Evolutionary conservation across 1,140 invertebrate species (phyloP), one percentile per base, ranked within the genome.

Genomic region (Lordiphosa collinella): DNA sequence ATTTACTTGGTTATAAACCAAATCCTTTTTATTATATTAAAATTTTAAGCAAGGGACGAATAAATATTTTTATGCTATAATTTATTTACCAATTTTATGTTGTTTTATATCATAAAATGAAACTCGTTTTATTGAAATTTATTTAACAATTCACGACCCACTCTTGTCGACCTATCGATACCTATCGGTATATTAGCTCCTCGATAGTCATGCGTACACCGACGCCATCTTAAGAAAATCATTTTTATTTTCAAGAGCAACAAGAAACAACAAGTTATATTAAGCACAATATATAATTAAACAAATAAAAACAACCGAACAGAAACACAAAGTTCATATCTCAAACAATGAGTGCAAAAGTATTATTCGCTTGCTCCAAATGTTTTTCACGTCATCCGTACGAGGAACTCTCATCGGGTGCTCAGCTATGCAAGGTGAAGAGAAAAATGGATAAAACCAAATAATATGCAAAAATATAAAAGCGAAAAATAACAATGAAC

Each of bases 381-480:
- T 98, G 97, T 91, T 98, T 98, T 89, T 94, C 94, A 54, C 92
- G 96, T 84, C 95, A 98, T 91, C 96, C 96, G 44, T 98, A 98
- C 90, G 97, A 98, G 89, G 97, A 98, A 90, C 91, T 98, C 65
- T 98, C 96, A 52, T 92, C 95, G 58, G 96, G 96, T 31, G 96
- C 98, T 91, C 97, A 98, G 89, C 92, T 98, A 74, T 99, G 97
- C 91, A 98, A 98, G 94, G 97, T 98, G 92, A 91, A 84, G 48
- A 53, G 12, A 43, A 47, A 50, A 6, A 13, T 5, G 18, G 35
- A 38, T 31, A 43, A 62, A 62, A 41, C 36, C 10, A 47, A 49
- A 58, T 62, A 51, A 48, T 40, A 50, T 62, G 52, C 18, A 55
- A 53, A 72, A 32, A 36, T 58, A 40, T 13, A 34, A 35, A 35